Conservation (phyloP, 1,140 invertebrate genomes). For the Camponotus pennsylvanicus region DNA sequence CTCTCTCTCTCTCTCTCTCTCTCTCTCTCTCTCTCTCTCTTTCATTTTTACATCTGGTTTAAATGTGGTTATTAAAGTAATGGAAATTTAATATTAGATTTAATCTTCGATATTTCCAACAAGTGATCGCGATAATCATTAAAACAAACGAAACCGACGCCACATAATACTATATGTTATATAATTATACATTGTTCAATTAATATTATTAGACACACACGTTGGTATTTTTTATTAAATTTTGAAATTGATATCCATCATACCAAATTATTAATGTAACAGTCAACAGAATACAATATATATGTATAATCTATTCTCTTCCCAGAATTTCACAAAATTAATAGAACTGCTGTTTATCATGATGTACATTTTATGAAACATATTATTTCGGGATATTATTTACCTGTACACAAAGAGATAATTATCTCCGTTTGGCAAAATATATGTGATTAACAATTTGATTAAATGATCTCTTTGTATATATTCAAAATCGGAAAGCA, state of each 20-base stretch:
- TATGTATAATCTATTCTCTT: background rate
- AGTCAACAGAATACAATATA: background rate
- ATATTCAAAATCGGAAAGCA: background rate
- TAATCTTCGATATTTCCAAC: conserved; percentile 6
- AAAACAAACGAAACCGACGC: background rate
- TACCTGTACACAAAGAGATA: background rate
- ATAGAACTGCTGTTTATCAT: conserved; percentile 4
- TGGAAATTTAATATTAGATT: background rate
- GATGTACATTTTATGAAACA: conserved; percentile 1
- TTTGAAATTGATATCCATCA: background rate
- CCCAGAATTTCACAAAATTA: conserved; percentile 36
- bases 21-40: too few relatives aligned
- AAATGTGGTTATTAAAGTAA: background rate
- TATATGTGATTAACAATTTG: background rate
- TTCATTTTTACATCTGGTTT: background rate
- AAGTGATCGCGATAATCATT: conserved; percentile 20
- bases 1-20: too few relatives aligned
- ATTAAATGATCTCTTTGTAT: background rate
- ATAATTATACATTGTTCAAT: conserved; percentile 30
- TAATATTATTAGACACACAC: background rate
- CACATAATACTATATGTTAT: background rate
- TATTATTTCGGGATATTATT: background rate
- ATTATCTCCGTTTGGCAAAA: background rate
- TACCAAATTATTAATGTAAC: background rate
- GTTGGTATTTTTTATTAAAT: conserved; percentile 31